A percentile compares a stretch with the other conserved stretches of the same genome.
Conservation (phyloP, 1,140 invertebrate genomes). For the Gryon sp. region DNA sequence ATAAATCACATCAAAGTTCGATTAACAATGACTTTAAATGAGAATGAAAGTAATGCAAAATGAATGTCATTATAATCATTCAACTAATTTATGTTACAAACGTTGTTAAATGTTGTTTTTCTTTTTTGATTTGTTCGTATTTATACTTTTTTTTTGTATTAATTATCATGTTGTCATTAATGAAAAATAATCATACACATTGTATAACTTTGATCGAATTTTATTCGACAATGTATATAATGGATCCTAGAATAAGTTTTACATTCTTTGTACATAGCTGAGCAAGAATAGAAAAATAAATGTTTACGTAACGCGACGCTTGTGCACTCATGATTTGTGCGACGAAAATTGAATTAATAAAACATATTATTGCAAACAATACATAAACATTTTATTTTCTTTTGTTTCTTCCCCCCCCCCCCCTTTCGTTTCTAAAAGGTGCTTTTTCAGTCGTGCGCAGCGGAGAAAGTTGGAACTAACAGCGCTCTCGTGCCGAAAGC, state of each 20-base stretch:
- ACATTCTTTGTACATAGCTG: constrained; percentile 56
- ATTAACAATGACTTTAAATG: too few species aligned
- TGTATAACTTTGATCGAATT: constrained; percentile 42
- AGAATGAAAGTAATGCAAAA: too few species aligned
- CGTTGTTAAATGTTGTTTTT: too few species aligned
- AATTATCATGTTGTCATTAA: background rate
- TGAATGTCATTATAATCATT: too few species aligned
- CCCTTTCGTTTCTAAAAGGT: too few species aligned
- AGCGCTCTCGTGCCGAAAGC: too few species aligned
- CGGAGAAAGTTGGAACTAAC: too few species aligned
- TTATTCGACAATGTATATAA: constrained; percentile 55
- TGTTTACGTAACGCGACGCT: constrained; percentile 34
- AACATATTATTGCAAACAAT: constrained; percentile 39
- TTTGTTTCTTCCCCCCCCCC: too few species aligned
- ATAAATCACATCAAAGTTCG: too few species aligned
- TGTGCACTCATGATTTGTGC: constrained; percentile 43
- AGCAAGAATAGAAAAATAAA: constrained; percentile 39
- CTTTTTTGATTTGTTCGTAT: background rate
- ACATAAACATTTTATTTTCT: background rate
- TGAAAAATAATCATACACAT: constrained; percentile 12
- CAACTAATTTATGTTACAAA: too few species aligned
- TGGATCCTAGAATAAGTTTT: constrained; percentile 45
- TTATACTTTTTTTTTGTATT: constrained; percentile 6
- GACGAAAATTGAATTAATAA: constrained; percentile 43
- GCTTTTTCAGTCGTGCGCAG: too few species aligned